A percentile compares a stretch with the other conserved stretches of the same genome.
Evolutionary conservation across 2,888 invertebrate species (phyloP).

Genomic region (Agonopterix heracliana): DNA sequence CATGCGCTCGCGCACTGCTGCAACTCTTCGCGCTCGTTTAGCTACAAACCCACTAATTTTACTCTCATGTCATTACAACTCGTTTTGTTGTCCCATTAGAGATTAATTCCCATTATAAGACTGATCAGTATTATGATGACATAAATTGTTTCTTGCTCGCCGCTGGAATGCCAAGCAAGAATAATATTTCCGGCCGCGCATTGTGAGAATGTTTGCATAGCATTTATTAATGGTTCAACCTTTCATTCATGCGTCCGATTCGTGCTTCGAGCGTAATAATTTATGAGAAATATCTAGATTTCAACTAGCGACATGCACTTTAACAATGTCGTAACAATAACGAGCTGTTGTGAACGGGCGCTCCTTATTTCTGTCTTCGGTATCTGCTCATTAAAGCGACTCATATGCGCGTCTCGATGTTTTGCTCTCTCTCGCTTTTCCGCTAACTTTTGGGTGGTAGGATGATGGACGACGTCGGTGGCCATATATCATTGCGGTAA

Average conservation of each 20-base stretch:
- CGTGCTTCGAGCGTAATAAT: slow-evolving; percentile 15
- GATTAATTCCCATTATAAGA: slow-evolving; percentile 1
- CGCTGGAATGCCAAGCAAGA: slow-evolving; percentile 9
- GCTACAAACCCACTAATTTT: slow-evolving; percentile 44
- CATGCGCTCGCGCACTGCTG: slow-evolving; percentile 60
- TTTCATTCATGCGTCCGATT: slow-evolving; percentile 11
- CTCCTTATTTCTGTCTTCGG: slow-evolving; percentile 73
- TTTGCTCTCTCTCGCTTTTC: slow-evolving; percentile 62
- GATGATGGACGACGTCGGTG: slow-evolving; percentile 69
- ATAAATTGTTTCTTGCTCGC: slow-evolving; percentile 1
- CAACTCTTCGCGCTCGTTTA: slow-evolving; percentile 52
- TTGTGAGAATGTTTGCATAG: slow-evolving; percentile 6
- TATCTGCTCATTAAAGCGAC: slow-evolving; percentile 69
- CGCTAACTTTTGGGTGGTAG: slow-evolving; percentile 75
- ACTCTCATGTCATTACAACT: slow-evolving; percentile 23
- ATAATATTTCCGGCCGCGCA: slow-evolving; percentile 12
- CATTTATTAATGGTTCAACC: slow-evolving; percentile 16
- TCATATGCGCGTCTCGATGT: slow-evolving; percentile 44
- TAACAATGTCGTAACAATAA: slow-evolving; percentile 71
- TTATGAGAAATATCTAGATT: slow-evolving; percentile 42
- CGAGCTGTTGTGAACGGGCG: slow-evolving; percentile 57
- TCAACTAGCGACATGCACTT: slow-evolving; percentile 45
- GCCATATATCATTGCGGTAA: slow-evolving; percentile 72
- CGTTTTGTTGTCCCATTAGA: slow-evolving; percentile 26
- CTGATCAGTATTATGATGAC: slow-evolving; percentile 8